These are phyloP conservation scores for Zeus faber DNA, from an alignment of 2,113 vertebrate species.

Conservation along the genomic window DNA sequence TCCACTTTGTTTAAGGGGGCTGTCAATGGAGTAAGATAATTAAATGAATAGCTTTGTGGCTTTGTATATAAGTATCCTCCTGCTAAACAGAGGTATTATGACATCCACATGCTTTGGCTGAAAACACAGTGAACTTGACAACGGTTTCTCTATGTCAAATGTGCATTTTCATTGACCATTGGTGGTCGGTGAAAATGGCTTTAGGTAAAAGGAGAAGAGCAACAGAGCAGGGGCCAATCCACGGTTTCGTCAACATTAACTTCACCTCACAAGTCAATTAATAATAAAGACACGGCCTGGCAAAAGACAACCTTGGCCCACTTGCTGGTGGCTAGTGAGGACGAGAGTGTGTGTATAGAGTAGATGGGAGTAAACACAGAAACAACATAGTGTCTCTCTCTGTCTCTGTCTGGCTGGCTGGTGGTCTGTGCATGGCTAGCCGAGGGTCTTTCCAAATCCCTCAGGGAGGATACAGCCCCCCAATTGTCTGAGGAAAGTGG, in stretches of 20 bases:
- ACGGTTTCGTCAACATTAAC: not conserved
- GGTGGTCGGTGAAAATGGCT: no score
- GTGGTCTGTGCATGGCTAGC: constrained; percentile 21
- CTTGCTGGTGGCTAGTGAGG: constrained; percentile 11
- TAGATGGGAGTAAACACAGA: not conserved
- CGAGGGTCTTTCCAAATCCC: constrained; percentile 39
- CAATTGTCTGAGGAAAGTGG: constrained; percentile 41
- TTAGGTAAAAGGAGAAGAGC: no score
- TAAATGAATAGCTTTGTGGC: no score
- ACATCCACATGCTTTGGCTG: no score
- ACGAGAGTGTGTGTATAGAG: constrained; percentile 4
- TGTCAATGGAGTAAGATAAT: no score
- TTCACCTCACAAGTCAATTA: constrained; percentile 28
- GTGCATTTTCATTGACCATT: no score
- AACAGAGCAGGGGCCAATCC: no score
- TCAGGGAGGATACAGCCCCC: constrained; percentile 34
- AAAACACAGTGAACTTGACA: no score
- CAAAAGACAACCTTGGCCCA: constrained; percentile 19
- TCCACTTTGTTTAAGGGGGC: no score
- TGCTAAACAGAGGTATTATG: no score
- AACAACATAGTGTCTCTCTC: constrained; percentile 27
- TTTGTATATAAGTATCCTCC: no score
- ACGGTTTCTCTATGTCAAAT: no score
- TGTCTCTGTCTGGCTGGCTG: constrained; percentile 17
- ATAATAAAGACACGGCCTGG: constrained; percentile 40